Percentiles rank a stretch among this genome's conserved stretches.
Evolutionary conservation across 2,113 vertebrate genomes (phyloP).

Genomic region (Albula goreensis): DNA sequence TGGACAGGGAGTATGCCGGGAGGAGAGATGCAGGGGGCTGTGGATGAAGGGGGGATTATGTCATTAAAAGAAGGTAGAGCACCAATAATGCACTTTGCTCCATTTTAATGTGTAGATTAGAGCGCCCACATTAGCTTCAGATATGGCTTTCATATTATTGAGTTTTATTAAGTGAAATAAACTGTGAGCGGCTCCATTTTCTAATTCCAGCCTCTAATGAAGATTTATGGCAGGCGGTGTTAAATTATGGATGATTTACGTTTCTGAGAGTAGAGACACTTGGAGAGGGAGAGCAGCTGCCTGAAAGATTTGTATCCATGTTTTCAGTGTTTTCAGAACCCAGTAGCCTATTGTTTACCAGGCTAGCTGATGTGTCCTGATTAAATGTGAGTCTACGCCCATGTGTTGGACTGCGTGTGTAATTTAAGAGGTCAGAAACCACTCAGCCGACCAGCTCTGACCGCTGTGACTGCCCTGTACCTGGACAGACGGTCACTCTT

Average conservation of each 20-base stretch:
- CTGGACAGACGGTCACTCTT: too few species aligned
- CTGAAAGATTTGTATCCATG: conserved; percentile 3
- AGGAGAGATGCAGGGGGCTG: conserved; percentile 34
- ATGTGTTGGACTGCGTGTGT: background rate
- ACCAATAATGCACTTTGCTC: conserved; percentile 1
- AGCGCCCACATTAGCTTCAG: background rate
- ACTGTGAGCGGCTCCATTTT: conserved; percentile 13
- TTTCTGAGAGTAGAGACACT: conserved; percentile 48
- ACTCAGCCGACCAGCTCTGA: background rate
- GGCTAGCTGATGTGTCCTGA: background rate
- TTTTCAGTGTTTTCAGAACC: background rate
- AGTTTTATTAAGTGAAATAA: conserved; percentile 32
- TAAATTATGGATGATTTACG: conserved; percentile 66
- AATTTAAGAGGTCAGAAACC: background rate
- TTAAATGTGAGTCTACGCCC: background rate
- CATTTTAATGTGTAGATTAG: background rate
- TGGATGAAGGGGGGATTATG: conserved; percentile 11
- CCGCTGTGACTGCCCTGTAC: too few species aligned
- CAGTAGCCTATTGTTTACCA: background rate
- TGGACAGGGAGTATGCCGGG: conserved; percentile 47
- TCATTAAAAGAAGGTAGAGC: conserved; percentile 13
- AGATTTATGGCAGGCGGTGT: conserved; percentile 35
- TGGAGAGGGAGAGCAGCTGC: background rate
- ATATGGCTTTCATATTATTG: conserved; percentile 32
- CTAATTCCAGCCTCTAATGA: conserved; percentile 33